A percentile compares a stretch with the other conserved stretches of the same genome.
These are phyloP conservation scores for Thunnus thynnus DNA, from an alignment of 2,113 vertebrate species.

Conservation along the genomic window DNA sequence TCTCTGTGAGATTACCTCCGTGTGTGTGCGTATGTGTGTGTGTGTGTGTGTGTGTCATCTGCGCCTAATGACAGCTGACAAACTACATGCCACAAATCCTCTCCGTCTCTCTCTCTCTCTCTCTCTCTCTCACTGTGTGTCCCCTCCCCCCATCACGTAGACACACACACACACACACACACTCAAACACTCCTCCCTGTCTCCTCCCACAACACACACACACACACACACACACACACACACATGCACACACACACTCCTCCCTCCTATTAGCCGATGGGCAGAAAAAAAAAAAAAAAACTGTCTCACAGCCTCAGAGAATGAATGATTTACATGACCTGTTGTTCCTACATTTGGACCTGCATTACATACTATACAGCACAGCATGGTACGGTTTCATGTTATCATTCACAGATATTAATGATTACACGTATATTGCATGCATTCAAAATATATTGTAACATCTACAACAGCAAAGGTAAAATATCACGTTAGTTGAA, in stretches of 20 bases:
- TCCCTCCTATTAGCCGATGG: constrained; percentile 63
- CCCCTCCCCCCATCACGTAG: constrained; percentile 53
- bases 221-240: background rate
- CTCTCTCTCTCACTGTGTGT: constrained; percentile 52
- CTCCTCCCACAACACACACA: constrained; percentile 4
- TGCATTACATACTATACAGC: background rate
- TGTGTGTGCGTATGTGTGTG: constrained; percentile 24
- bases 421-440: background rate
- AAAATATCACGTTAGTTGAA: too few relatives aligned
- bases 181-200: constrained; percentile 34
- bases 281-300: constrained; percentile 12
- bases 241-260: constrained; percentile 43
- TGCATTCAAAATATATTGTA: background rate
- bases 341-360: constrained; percentile 32
- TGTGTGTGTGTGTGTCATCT: constrained; percentile 68
- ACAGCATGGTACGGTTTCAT: background rate
- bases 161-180: constrained; percentile 21
- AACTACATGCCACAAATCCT: constrained; percentile 81
- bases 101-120: constrained; percentile 42
- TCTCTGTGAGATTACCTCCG: constrained; percentile 51
- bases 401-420: background rate
- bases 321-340: constrained; percentile 55
- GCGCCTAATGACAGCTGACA: constrained; percentile 81
- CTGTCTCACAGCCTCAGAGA: constrained; percentile 18
- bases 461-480: too few relatives aligned